These are phyloP conservation scores for Calonectris borealis DNA, from an alignment of 2,113 vertebrate genomes.

Conservation along the genomic window DNA sequence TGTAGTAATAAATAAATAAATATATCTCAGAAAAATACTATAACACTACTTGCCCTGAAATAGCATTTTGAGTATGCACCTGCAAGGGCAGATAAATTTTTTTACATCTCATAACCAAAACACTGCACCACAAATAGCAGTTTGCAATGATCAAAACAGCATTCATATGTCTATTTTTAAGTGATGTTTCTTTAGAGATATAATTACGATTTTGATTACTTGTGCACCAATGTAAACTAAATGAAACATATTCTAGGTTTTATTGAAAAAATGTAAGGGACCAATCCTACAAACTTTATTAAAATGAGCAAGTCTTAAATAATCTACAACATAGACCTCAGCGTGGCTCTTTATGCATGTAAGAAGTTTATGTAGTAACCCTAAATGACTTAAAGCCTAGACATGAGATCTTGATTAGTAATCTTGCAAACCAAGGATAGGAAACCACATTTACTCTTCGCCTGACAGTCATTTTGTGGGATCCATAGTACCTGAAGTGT, in stretches of 20 bases:
- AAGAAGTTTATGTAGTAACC: neutral
- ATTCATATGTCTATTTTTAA: slow-evolving; percentile 32
- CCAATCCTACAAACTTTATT: neutral
- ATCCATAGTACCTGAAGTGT: neutral
- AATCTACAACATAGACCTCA: neutral
- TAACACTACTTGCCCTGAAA: slow-evolving; percentile 26
- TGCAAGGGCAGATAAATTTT: slow-evolving; percentile 58
- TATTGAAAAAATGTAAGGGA: neutral
- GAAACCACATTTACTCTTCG: neutral
- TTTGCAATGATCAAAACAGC: slow-evolving; percentile 47
- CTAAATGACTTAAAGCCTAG: neutral
- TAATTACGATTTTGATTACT: slow-evolving; percentile 39
- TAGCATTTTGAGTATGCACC: slow-evolving; percentile 33
- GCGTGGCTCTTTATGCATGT: neutral
- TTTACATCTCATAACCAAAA: slow-evolving; percentile 49
- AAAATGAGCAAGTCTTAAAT: neutral
- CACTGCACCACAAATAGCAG: slow-evolving; percentile 47
- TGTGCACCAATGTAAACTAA: neutral
- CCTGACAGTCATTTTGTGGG: neutral
- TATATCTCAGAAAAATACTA: slow-evolving; percentile 42
- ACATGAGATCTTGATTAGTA: neutral
- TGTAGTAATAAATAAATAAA: slow-evolving; percentile 58
- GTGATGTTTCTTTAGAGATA: slow-evolving; percentile 27
- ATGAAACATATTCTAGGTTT: neutral
- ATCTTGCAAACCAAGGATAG: neutral